phyloP scores from a whole-genome alignment of 2,888 invertebrate genomes.

The Erannis defoliaria region DNA sequence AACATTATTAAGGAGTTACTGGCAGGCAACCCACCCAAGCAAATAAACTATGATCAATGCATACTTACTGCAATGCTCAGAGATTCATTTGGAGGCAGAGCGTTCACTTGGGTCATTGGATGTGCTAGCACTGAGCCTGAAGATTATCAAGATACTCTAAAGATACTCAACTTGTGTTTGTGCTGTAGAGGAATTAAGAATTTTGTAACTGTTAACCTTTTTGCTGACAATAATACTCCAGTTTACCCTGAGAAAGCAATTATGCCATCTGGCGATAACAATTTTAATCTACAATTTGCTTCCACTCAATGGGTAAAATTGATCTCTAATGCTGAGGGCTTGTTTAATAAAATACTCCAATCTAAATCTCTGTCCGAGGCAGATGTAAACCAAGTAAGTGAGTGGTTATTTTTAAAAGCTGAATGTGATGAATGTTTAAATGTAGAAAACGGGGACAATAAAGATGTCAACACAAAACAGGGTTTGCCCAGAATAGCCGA shows the following conservation, averaged over 20 bases:
- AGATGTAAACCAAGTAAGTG: slow-evolving; percentile 91
- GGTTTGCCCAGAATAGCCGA: slow-evolving; percentile 82
- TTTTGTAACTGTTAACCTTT: slow-evolving; percentile 90
- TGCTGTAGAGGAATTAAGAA: slow-evolving; percentile 90
- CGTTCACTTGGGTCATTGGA: slow-evolving; percentile 90
- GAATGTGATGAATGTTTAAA: slow-evolving; percentile 95
- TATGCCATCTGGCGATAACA: slow-evolving; percentile 67
- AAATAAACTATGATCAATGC: slow-evolving; percentile 88
- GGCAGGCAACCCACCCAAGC: slow-evolving; percentile 84
- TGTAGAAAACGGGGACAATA: slow-evolving; percentile 81
- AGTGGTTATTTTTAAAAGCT: slow-evolving; percentile 94
- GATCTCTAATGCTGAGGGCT: slow-evolving; percentile 93
- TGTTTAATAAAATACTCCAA: slow-evolving; percentile 91
- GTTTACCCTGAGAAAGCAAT: slow-evolving; percentile 76
- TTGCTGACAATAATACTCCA: slow-evolving; percentile 88
- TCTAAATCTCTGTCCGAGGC: slow-evolving; percentile 90
- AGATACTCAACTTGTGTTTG: slow-evolving; percentile 89
- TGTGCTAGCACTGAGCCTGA: slow-evolving; percentile 90
- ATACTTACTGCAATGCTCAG: slow-evolving; percentile 89
- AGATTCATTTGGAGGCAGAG: slow-evolving; percentile 92
- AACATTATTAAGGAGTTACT: slow-evolving; percentile 87
- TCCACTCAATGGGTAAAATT: slow-evolving; percentile 93
- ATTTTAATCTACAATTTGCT: slow-evolving; percentile 93
- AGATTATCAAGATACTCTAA: slow-evolving; percentile 89
- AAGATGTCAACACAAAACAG: slow-evolving; percentile 75